Evolutionary conservation across 2,113 vertebrate species (phyloP).

Genomic region (Carlito syrichta): DNA sequence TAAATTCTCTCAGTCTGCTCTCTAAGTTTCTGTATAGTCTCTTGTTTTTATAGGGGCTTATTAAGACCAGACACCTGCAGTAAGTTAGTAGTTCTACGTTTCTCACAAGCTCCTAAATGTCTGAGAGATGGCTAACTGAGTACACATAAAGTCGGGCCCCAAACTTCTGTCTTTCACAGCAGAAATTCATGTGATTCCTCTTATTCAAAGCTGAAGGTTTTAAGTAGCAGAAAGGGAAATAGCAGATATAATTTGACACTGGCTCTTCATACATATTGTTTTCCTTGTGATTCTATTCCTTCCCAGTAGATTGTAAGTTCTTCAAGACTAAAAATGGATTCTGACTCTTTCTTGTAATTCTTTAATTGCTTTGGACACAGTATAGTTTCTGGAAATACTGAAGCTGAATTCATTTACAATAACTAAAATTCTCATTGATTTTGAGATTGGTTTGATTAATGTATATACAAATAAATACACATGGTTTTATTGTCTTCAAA

Average conservation of each 20-base stretch:
- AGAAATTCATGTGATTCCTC: background rate
- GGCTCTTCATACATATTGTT: background rate
- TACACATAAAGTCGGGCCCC: background rate
- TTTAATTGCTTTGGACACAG: background rate
- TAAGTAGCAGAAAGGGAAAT: too few relatives aligned
- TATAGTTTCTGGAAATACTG: background rate
- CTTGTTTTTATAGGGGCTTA: background rate
- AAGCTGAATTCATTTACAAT: background rate
- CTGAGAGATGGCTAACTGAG: background rate
- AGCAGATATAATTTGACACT: background rate
- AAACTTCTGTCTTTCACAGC: background rate
- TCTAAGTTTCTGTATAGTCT: background rate
- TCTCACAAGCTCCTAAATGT: background rate
- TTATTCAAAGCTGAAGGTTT: background rate
- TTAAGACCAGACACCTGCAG: background rate
- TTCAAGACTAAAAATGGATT: background rate
- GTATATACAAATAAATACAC: background rate
- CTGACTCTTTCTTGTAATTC: background rate
- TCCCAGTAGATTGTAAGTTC: background rate
- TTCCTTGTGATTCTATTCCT: background rate
- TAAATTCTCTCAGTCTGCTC: background rate
- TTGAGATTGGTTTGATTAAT: background rate
- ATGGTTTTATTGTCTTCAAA: background rate
- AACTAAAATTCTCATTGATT: background rate
- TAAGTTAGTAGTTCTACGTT: background rate